A percentile compares a stretch with the other conserved stretches of the same genome.
Conservation (phyloP, 2,888 invertebrate species). For the Scrobipalpa atriplicella region DNA sequence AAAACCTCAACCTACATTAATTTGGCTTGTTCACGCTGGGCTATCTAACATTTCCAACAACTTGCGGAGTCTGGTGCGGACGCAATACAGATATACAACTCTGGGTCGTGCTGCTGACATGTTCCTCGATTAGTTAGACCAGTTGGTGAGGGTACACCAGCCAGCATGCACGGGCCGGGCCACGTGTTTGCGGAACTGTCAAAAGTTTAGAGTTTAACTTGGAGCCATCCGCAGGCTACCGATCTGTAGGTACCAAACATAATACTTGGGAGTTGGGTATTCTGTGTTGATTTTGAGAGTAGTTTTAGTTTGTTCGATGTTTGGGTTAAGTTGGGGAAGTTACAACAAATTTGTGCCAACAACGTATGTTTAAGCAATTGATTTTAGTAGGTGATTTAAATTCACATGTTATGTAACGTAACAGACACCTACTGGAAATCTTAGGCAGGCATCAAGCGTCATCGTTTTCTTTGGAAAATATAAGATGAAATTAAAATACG, state of each 20-base stretch:
- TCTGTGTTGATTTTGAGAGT: not conserved
- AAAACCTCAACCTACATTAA: too few species aligned
- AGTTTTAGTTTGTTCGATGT: not conserved
- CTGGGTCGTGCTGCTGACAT: not conserved
- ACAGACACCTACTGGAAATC: too few species aligned
- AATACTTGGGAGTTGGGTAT: conserved; percentile 6
- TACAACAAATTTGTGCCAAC: not conserved
- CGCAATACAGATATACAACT: not conserved
- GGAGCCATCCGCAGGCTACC: conserved; percentile 1
- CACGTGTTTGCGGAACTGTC: conserved; percentile 10
- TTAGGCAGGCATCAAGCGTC: too few species aligned
- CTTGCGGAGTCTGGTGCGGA: not conserved
- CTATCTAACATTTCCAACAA: not conserved
- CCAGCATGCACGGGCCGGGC: not conserved
- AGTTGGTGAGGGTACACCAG: not conserved
- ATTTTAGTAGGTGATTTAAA: not conserved
- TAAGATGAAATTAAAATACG: too few species aligned
- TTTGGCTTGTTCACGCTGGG: too few species aligned
- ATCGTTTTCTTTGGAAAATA: too few species aligned
- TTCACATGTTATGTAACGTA: too few species aligned
- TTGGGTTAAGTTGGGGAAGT: conserved; percentile 3
- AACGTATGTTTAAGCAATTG: not conserved
- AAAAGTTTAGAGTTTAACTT: not conserved
- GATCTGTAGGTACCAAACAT: conserved; percentile 1
- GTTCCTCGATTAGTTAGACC: conserved; percentile 16